A percentile compares a stretch with the other conserved stretches of the same genome.
phyloP scores from a whole-genome alignment of 2,888 invertebrate species.

The Octodonta nipae region DNA sequence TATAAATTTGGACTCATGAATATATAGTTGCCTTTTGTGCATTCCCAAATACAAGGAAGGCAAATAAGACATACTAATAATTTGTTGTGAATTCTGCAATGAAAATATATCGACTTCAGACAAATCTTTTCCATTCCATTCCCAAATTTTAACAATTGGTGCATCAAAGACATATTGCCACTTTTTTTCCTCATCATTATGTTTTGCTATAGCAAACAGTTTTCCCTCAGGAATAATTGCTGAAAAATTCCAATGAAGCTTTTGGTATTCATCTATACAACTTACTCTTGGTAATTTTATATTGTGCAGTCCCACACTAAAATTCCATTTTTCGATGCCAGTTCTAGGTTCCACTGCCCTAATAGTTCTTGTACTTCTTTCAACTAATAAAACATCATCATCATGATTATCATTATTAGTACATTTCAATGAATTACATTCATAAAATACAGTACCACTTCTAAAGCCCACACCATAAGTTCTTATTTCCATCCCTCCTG shows the following conservation, averaged over 20 bases:
- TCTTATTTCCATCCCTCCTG: conserved; percentile 74
- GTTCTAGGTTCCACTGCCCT: conserved; percentile 77
- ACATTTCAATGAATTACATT: conserved; percentile 63
- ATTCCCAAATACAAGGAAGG: conserved; percentile 76
- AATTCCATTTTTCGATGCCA: conserved; percentile 89
- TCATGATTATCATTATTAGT: conserved; percentile 42
- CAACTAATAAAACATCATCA: conserved; percentile 56
- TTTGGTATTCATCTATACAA: conserved; percentile 26
- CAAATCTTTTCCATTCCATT: conserved; percentile 53
- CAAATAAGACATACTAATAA: conserved; percentile 27
- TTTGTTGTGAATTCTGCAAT: conserved; percentile 33
- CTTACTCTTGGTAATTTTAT: conserved; percentile 44
- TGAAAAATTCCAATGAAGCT: conserved; percentile 42
- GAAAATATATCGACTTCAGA: conserved; percentile 61
- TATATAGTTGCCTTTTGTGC: conserved; percentile 65
- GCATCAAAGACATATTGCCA: conserved; percentile 33
- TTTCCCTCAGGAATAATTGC: conserved; percentile 61
- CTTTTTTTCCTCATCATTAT: conserved; percentile 18
- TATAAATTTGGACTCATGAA: conserved; percentile 45
- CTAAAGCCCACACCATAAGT: conserved; percentile 73
- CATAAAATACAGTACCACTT: conserved; percentile 60
- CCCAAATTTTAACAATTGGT: conserved; percentile 66
- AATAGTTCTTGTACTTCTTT: conserved; percentile 74
- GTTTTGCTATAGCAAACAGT: conserved; percentile 46
- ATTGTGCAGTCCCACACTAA: conserved; percentile 84